Percentiles rank a stretch among this genome's conserved stretches.
These are phyloP conservation scores for Escarpia spicata DNA, from an alignment of 2,888 invertebrate genomes.

Conservation along the genomic window DNA sequence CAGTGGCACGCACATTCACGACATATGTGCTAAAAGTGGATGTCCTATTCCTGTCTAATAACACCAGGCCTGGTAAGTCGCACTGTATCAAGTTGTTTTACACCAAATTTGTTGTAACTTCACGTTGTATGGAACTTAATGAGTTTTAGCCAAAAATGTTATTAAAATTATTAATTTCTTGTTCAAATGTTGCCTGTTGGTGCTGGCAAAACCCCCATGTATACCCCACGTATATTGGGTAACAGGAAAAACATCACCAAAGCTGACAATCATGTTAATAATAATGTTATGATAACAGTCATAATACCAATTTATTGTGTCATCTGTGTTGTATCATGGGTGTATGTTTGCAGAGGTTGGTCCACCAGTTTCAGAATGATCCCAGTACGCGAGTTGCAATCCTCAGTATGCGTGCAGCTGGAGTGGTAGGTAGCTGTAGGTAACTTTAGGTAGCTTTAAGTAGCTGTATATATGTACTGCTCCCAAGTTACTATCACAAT, in stretches of 20 bases:
- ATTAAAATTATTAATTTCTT: not conserved
- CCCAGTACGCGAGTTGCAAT: slow-evolving; percentile 56
- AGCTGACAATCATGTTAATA: not conserved
- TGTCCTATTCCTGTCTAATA: no score
- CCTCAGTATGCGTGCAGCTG: slow-evolving; percentile 61
- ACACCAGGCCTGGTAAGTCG: no score
- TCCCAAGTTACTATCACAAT: no score
- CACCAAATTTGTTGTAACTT: no score
- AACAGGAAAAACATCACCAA: not conserved
- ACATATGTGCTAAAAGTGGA: no score
- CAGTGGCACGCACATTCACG: no score
- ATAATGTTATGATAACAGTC: not conserved
- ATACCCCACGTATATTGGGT: not conserved
- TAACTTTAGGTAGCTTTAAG: no score
- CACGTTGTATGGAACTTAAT: not conserved
- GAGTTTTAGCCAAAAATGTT: slow-evolving; percentile 21
- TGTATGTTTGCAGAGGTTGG: slow-evolving; percentile 47
- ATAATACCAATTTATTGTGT: not conserved
- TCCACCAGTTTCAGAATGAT: slow-evolving; percentile 60
- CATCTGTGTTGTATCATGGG: not conserved
- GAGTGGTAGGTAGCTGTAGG: slow-evolving; percentile 51
- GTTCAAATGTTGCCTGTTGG: not conserved
- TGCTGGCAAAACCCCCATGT: not conserved
- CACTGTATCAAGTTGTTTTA: no score
- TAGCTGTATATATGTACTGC: no score